Evolutionary conservation across 1,140 invertebrate genomes (phyloP).

Genomic region (Aphidius gifuensis): DNA sequence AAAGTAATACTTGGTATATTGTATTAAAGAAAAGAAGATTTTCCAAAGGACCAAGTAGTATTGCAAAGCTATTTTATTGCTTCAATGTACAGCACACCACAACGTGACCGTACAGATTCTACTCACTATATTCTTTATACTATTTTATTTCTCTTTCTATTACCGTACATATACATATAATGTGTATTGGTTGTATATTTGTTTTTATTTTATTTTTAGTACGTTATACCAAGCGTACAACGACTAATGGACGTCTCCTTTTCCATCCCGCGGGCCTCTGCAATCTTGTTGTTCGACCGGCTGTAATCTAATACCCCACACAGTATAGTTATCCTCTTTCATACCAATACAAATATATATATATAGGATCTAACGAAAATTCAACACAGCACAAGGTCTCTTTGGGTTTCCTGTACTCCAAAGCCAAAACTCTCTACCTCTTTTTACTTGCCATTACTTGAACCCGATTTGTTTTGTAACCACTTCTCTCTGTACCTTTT

Average conservation of each 20-base stretch:
- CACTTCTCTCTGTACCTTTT: background rate
- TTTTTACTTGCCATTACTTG: conserved; percentile 6
- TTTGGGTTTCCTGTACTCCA: too few species aligned
- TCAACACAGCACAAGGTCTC: too few species aligned
- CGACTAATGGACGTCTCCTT: conserved; percentile 16
- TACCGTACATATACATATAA: too few species aligned
- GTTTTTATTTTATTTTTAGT: background rate
- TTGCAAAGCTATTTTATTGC: too few species aligned
- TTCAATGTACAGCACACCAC: too few species aligned
- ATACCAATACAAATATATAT: background rate
- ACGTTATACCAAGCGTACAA: background rate
- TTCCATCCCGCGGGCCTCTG: conserved; percentile 7
- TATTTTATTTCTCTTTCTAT: too few species aligned
- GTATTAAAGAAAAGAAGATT: too few species aligned
- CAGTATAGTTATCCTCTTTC: conserved; percentile 1
- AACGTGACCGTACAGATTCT: too few species aligned
- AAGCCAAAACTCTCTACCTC: background rate
- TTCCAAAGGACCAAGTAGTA: too few species aligned
- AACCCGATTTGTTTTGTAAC: conserved; percentile 17
- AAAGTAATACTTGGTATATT: too few species aligned
- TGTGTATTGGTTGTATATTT: background rate
- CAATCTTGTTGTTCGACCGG: conserved; percentile 20
- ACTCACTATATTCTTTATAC: too few species aligned
- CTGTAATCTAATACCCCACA: conserved; percentile 17
- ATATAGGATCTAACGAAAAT: too few species aligned